Evolutionary conservation across 2,797 vertebrate genomes (phyloP).

Genomic region (Xerus rutilus): DNA sequence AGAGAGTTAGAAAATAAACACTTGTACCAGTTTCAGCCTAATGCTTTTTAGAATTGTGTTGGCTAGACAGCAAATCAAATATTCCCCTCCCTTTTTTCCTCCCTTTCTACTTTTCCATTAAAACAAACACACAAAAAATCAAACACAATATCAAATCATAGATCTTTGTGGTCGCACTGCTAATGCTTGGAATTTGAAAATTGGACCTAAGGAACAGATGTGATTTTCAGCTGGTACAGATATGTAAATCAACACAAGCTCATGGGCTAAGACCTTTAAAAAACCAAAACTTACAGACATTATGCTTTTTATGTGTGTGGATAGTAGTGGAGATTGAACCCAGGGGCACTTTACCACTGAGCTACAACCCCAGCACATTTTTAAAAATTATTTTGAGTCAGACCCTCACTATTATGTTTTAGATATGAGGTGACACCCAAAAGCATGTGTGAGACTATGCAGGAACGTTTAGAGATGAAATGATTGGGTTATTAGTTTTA

Average conservation of each 20-base stretch:
- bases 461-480: no score
- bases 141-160: slow-evolving; percentile 65
- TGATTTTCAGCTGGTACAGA: slow-evolving; percentile 19
- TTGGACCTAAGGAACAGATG: slow-evolving; percentile 11
- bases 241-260: slow-evolving; percentile 30
- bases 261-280: neutral
- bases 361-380: no score
- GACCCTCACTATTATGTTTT: no score
- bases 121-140: slow-evolving; percentile 73
- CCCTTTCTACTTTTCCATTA: slow-evolving; percentile 67
- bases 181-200: slow-evolving; percentile 59
- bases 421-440: no score
- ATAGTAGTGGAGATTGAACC: no score
- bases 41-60: slow-evolving; percentile 76
- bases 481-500: no score
- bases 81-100: neutral
- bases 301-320: neutral
- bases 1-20: slow-evolving; percentile 79
- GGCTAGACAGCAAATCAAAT: slow-evolving; percentile 80
- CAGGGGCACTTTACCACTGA: no score
- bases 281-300: neutral
- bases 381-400: no score
- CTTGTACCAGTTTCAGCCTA: slow-evolving; percentile 74
- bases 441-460: no score
- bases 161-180: slow-evolving; percentile 57